A percentile compares a stretch with the other conserved stretches of the same genome.
phyloP scores from a whole-genome alignment of 2,888 invertebrate species.

The Agapetus fuscipes region DNA sequence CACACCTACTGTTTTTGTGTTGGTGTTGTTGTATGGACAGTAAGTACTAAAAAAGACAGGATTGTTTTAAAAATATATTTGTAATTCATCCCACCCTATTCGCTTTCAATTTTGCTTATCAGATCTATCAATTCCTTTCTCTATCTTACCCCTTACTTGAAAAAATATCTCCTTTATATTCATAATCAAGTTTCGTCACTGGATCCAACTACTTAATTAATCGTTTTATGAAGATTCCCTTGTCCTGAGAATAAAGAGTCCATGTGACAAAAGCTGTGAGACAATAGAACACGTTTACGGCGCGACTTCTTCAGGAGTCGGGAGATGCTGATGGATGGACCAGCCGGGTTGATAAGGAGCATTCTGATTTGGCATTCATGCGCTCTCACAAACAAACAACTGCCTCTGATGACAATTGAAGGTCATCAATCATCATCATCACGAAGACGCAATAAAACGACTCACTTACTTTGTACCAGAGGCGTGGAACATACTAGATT shows the following conservation, averaged over 20 bases:
- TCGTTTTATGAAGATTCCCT: conserved; percentile 5
- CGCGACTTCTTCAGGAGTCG: conserved; percentile 5
- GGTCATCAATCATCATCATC: conserved; percentile 19
- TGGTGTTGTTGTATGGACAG: too few relatives aligned
- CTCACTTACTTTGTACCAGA: not conserved
- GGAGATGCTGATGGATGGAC: conserved; percentile 11
- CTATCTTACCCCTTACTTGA: too few relatives aligned
- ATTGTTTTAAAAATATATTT: too few relatives aligned
- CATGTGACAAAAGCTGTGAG: conserved; percentile 1
- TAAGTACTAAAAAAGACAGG: too few relatives aligned
- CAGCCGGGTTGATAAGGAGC: conserved; percentile 6
- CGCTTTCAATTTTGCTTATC: too few relatives aligned
- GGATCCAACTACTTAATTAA: too few relatives aligned
- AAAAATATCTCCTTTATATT: too few relatives aligned
- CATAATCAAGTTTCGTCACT: too few relatives aligned
- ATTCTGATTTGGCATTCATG: conserved; percentile 13
- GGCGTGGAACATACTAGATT: not conserved
- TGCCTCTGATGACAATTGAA: conserved; percentile 14
- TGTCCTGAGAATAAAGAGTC: not conserved
- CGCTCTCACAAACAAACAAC: conserved; percentile 6
- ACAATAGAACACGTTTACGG: conserved; percentile 8
- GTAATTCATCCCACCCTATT: too few relatives aligned
- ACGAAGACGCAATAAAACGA: not conserved
- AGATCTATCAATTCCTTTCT: too few relatives aligned
- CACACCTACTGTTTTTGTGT: too few relatives aligned